These are phyloP conservation scores for Cossypha polioptera DNA, from an alignment of 2,797 vertebrate genomes.

Conservation along the genomic window DNA sequence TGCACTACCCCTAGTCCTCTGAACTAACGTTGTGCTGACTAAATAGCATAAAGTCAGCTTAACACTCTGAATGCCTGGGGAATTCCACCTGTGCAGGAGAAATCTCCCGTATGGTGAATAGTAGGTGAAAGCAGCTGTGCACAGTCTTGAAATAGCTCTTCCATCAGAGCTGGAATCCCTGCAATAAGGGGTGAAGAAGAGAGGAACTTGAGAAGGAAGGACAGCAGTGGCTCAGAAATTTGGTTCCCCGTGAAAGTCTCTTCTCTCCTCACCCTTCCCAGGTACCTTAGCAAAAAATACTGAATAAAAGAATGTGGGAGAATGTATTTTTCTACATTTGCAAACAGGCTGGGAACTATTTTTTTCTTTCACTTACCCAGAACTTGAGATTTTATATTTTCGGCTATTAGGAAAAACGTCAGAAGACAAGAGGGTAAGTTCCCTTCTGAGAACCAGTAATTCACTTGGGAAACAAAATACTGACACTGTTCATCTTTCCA, in stretches of 20 bases:
- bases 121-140: background rate
- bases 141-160: background rate
- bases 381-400: background rate
- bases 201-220: background rate
- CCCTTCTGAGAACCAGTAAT: background rate
- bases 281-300: background rate
- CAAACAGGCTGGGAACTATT: background rate
- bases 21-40: background rate
- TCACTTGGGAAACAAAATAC: background rate
- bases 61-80: background rate
- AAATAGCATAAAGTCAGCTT: background rate
- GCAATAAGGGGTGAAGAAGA: background rate
- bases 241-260: background rate
- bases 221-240: background rate
- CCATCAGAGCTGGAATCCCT: background rate
- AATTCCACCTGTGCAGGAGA: background rate
- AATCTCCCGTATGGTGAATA: background rate
- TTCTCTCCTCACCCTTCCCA: background rate
- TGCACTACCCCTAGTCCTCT: background rate
- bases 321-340: background rate
- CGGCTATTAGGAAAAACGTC: background rate
- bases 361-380: background rate
- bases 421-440: background rate
- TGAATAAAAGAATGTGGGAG: rapidly evolving
- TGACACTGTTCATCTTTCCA: background rate